These are phyloP conservation scores for Drosophila eohydei DNA, from an alignment of 2,888 invertebrate species.

Conservation along the genomic window DNA sequence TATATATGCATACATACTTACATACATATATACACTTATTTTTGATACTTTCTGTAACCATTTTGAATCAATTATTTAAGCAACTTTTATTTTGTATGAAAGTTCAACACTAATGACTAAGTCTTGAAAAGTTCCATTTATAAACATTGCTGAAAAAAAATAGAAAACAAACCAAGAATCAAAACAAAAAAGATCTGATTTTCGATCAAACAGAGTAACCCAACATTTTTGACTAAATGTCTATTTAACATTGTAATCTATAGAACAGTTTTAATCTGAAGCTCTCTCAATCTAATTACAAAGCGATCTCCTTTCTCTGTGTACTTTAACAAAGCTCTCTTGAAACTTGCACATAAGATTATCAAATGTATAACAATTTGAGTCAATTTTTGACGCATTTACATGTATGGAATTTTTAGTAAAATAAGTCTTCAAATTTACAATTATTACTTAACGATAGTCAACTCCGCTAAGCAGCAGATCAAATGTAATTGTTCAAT, in stretches of 20 bases:
- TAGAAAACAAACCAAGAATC: constrained; percentile 15
- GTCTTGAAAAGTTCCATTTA: constrained; percentile 74
- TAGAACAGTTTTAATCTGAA: constrained; percentile 19
- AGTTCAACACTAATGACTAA: constrained; percentile 54
- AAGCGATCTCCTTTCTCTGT: constrained; percentile 41
- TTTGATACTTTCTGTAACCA: constrained; percentile 75
- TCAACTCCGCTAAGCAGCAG: constrained; percentile 47
- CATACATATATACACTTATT: constrained; percentile 71
- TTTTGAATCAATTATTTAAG: constrained; percentile 63
- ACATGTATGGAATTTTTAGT: constrained; percentile 67
- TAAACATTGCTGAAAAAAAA: constrained; percentile 68
- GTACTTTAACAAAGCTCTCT: constrained; percentile 36
- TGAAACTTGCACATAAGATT: constrained; percentile 50
- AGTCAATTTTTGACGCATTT: constrained; percentile 85
- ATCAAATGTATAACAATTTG: constrained; percentile 69
- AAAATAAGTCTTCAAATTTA: constrained; percentile 58
- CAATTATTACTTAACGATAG: constrained; percentile 56
- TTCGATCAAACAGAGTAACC: constrained; percentile 55
- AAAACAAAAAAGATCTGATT: constrained; percentile 49
- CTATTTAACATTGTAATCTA: constrained; percentile 41
- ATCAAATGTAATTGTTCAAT: constrained; percentile 70
- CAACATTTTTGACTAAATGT: constrained; percentile 36
- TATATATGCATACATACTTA: constrained; percentile 54
- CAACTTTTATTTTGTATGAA: constrained; percentile 53
- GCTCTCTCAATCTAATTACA: constrained; percentile 40